phyloP scores from a whole-genome alignment of 1,140 invertebrate species.

The Maconellicoccus hirsutus region DNA sequence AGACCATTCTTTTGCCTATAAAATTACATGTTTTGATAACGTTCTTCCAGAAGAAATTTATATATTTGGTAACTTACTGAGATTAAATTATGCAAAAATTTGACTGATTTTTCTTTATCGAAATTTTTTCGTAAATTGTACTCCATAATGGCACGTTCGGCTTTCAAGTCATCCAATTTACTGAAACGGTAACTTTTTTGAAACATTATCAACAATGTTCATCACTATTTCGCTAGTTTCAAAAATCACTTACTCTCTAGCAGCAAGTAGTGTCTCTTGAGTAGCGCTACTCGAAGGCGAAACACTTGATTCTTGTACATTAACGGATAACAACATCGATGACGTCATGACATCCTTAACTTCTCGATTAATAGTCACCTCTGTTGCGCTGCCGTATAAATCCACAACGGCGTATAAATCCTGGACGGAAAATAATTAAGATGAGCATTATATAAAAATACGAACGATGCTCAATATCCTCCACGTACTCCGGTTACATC shows the following conservation, averaged over 20 bases:
- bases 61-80: neutral
- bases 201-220: neutral
- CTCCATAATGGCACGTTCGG: neutral
- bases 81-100: neutral
- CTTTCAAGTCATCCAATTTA: neutral
- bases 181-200: neutral
- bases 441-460: neutral
- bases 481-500: slow-evolving; percentile 54
- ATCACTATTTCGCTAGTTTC: no score
- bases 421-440: slow-evolving; percentile 35
- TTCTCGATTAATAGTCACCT: slow-evolving; percentile 46
- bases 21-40: no score
- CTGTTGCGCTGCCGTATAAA: slow-evolving; percentile 51
- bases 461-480: no score
- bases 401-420: slow-evolving; percentile 63
- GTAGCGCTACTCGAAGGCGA: neutral
- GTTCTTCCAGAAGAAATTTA: no score
- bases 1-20: neutral
- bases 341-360: slow-evolving; percentile 35
- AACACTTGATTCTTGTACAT: neutral
- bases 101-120: slow-evolving; percentile 9
- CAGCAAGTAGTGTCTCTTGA: neutral
- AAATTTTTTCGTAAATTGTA: neutral
- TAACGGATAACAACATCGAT: slow-evolving; percentile 28
- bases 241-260: neutral